These are phyloP conservation scores for Tyrannus savana DNA, from an alignment of 2,113 vertebrate species.

Conservation along the genomic window DNA sequence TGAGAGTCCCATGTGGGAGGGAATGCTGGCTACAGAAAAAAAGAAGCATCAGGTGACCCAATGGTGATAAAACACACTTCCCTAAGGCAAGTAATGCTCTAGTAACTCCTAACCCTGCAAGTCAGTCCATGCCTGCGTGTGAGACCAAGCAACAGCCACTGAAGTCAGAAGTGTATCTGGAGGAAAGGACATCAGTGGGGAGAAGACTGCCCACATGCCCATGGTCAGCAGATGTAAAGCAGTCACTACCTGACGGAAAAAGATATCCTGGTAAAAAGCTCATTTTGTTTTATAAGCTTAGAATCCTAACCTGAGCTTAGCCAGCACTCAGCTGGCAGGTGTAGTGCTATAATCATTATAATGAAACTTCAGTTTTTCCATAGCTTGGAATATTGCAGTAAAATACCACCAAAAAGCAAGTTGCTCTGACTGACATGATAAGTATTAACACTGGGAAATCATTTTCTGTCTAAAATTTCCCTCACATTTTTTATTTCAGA, in stretches of 20 bases:
- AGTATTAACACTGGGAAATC: not conserved
- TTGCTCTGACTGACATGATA: not conserved
- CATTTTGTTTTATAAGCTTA: not conserved
- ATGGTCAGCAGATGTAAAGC: not conserved
- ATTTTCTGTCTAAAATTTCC: slow-evolving; percentile 1
- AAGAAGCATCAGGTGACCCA: not conserved
- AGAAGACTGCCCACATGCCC: not conserved
- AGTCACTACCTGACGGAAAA: not conserved
- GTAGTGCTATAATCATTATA: not conserved
- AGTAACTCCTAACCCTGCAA: not conserved
- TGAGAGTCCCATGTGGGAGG: not conserved
- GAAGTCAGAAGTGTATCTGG: not conserved
- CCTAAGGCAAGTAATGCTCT: not conserved
- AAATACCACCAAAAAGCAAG: not conserved
- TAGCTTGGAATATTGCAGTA: not conserved
- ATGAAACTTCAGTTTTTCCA: not conserved
- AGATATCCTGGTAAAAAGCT: not conserved
- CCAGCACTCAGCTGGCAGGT: not conserved
- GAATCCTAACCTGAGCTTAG: not conserved
- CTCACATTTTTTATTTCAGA: not conserved
- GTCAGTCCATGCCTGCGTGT: not conserved
- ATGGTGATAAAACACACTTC: not conserved
- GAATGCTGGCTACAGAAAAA: not conserved
- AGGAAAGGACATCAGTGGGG: not conserved
- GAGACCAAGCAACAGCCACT: not conserved